Evolutionary conservation across 1,140 invertebrate genomes (phyloP), one percentile per base, ranked within the genome.

Genomic region (Dufourea novaeangliae): DNA sequence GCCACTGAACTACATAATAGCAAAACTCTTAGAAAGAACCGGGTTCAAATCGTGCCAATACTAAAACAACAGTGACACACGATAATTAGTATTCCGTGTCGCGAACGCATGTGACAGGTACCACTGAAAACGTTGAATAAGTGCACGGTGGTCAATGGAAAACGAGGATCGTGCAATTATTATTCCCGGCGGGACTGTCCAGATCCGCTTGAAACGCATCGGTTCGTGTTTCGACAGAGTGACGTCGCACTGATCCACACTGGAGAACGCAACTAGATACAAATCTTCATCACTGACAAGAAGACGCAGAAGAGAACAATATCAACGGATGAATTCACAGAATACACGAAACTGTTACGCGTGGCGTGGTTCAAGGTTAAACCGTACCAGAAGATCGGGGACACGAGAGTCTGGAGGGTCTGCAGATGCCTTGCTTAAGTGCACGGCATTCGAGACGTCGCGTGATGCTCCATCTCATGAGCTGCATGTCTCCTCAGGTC

Each of bases 391-490:
- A 87, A 77, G 71, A 87, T 32, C 75, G 82, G 14, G 79, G 78
- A 41, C 74, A 84, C 52, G 80, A 63, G 52, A 85, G 77, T 50
- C 79, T 71, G 62, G 70, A 74, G 57, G 57, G 75, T 57, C 83
- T 86, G 64, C 80, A 88, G 74, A 61, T 87, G 84, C 80, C 68
- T 54, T 87, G 81, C 46, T 85, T 86, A 56, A 77, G 79, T 27
- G 82, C 85, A 6, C 87, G 83, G 70, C 79, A 88, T 63, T 90
- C 87, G 52, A 92, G 78, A 41, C 88, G 81, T 29, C 90, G 88
- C 17, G 90, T 92, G 68, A 92, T 92, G 82, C 91, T 92, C 91
- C 91, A 92, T 84, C 91, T 88, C 90, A 91, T 89, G 14, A 92
- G 89, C 72, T 91, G 90, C 91, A 92, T 92, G 41, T 27, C 68